Conservation (phyloP, 2,797 vertebrate species). For the Oceanodroma leucorhoa region DNA sequence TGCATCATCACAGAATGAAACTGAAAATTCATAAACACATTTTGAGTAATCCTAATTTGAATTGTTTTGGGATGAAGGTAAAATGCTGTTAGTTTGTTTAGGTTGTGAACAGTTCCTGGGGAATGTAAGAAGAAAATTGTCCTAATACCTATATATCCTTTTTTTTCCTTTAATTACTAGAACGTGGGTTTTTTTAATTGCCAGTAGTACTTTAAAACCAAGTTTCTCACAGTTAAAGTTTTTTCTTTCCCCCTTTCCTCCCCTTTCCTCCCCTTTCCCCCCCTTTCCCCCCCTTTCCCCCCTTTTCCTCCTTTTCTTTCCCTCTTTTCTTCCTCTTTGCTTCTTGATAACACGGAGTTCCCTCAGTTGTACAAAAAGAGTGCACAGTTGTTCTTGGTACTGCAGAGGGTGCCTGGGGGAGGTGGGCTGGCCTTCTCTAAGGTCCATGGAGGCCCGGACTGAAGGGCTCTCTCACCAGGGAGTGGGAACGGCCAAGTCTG, state of each 20-base stretch:
- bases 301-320: not conserved
- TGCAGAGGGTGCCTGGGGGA: not conserved
- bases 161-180: not conserved
- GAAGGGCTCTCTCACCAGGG: not conserved
- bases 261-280: no score
- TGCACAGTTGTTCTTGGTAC: not conserved
- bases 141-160: not conserved
- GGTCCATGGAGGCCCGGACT: not conserved
- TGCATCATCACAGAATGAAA: not conserved
- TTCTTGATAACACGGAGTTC: not conserved
- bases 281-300: not conserved
- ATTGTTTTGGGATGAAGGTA: not conserved
- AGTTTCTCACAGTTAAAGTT: not conserved
- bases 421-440: not conserved
- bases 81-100: not conserved
- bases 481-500: not conserved
- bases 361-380: not conserved
- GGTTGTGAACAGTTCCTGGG: not conserved
- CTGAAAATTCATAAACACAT: not conserved
- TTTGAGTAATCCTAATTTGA: not conserved
- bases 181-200: not conserved
- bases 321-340: fast-evolving
- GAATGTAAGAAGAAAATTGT: not conserved
- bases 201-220: not conserved
- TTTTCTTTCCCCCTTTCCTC: not conserved